Percentiles rank a stretch among this genome's conserved stretches.
These are phyloP conservation scores for Pterois miles DNA, from an alignment of 2,797 vertebrate species.

Conservation along the genomic window DNA sequence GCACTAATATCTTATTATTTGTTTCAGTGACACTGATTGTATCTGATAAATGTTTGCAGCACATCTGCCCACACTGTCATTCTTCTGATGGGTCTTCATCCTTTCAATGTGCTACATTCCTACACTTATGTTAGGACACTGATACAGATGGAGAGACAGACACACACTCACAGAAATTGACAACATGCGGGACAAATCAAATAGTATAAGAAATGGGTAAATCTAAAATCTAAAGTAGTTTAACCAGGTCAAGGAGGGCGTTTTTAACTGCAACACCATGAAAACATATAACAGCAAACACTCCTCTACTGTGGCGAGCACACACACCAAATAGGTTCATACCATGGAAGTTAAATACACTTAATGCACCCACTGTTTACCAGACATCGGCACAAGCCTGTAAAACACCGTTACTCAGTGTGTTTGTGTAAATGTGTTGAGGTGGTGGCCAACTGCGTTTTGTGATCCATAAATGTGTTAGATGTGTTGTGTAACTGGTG, in stretches of 20 bases:
- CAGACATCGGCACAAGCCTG: constrained; percentile 12
- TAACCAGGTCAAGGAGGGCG: neutral
- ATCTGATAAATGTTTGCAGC: neutral
- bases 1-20: neutral
- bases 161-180: constrained; percentile 14
- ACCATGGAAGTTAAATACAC: constrained; percentile 6
- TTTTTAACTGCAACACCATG: neutral
- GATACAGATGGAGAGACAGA: constrained; percentile 14
- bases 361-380: constrained; percentile 7
- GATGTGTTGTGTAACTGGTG: neutral
- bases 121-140: constrained; percentile 3
- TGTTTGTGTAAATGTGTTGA: neutral
- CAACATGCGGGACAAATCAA: constrained; percentile 47
- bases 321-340: constrained; percentile 6
- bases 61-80: neutral
- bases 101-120: constrained; percentile 24
- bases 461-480: constrained; percentile 5
- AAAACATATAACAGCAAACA: constrained; percentile 25
- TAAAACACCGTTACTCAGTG: neutral
- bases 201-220: constrained; percentile 15
- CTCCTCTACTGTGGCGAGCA: neutral
- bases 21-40: neutral
- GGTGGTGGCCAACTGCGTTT: neutral
- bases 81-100: neutral
- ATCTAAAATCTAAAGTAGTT: constrained; percentile 16